These are phyloP conservation scores for Halcyon chelicuti DNA, from an alignment of 2,797 vertebrate species.

Conservation along the genomic window DNA sequence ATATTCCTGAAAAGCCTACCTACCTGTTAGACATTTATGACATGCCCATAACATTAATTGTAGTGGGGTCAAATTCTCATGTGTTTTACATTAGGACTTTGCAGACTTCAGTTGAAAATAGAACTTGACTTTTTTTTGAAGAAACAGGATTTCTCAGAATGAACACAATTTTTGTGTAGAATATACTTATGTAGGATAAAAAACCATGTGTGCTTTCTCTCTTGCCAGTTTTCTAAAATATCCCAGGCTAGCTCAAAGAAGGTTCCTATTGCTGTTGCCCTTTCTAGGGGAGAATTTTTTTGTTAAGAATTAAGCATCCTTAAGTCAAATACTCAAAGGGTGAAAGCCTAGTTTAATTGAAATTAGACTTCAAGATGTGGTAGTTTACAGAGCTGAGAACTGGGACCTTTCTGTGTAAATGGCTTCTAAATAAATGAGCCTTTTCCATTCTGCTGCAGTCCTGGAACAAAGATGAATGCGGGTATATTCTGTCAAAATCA, in stretches of 20 bases:
- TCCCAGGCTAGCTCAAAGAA: neutral
- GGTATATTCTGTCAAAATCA: neutral
- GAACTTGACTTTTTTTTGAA: neutral
- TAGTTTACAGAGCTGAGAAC: neutral
- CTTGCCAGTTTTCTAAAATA: neutral
- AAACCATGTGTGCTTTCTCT: neutral
- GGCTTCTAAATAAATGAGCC: neutral
- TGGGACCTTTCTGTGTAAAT: neutral
- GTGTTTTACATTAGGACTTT: neutral
- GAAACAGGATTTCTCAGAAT: neutral
- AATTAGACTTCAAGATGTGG: neutral
- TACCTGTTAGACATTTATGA: neutral
- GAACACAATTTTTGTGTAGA: neutral
- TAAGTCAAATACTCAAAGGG: neutral
- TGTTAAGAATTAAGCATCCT: neutral
- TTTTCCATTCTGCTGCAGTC: neutral
- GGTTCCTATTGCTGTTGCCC: neutral
- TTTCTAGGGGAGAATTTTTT: neutral
- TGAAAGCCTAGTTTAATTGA: neutral
- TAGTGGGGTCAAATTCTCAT: neutral
- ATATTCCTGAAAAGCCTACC: neutral
- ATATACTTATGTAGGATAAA: neutral
- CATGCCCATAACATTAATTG: neutral
- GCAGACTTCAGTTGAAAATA: neutral
- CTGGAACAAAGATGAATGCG: slow-evolving; percentile 10